Evolutionary conservation across 2,797 vertebrate genomes (phyloP).

Genomic region (Momotus momota): DNA sequence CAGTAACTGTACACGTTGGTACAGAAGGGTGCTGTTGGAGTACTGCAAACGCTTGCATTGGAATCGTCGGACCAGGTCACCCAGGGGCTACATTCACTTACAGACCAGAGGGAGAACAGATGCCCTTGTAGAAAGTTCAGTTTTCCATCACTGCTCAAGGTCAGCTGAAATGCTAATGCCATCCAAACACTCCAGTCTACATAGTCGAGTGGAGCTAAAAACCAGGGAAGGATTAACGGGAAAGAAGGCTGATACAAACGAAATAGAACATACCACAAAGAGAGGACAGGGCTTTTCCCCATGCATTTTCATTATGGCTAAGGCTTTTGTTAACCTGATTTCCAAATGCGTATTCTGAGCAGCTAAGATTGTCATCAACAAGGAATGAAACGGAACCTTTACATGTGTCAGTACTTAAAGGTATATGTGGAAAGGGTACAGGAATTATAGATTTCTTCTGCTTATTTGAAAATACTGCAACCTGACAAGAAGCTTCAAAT

Average conservation of each 20-base stretch:
- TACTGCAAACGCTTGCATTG: background rate
- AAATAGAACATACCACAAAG: background rate
- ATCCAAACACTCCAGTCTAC: background rate
- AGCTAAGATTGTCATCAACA: background rate
- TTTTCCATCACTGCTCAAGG: background rate
- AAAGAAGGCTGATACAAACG: background rate
- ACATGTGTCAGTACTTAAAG: background rate
- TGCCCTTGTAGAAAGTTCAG: background rate
- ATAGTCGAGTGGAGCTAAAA: background rate
- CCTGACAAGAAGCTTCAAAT: background rate
- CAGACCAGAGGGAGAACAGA: fast-evolving
- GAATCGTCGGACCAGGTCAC: fast-evolving
- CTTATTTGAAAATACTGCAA: background rate
- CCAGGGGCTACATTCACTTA: background rate
- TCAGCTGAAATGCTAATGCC: background rate
- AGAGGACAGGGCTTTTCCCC: background rate
- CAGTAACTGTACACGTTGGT: fast-evolving
- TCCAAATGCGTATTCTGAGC: background rate
- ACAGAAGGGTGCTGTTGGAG: background rate
- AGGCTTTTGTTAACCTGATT: background rate
- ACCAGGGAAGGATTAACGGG: background rate
- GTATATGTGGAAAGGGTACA: background rate
- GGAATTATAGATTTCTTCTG: background rate
- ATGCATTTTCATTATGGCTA: background rate
- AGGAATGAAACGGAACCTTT: background rate